Evolutionary conservation across 2,113 vertebrate genomes (phyloP).

Genomic region (Glareola pratincola): DNA sequence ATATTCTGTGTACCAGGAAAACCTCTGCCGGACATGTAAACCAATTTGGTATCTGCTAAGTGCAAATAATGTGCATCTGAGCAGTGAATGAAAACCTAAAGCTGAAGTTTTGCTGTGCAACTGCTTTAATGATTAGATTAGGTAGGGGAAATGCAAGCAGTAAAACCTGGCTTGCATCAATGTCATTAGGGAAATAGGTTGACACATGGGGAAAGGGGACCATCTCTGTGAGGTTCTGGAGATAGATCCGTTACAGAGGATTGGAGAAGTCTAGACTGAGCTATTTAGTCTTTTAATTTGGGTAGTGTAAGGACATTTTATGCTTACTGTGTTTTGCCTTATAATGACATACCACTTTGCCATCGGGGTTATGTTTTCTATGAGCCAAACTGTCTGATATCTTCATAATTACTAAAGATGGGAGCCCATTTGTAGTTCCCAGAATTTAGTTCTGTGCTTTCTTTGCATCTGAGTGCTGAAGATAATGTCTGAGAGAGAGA

Average conservation of each 20-base stretch:
- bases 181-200: neutral
- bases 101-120: neutral
- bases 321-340: neutral
- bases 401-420: neutral
- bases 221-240: neutral
- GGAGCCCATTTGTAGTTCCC: neutral
- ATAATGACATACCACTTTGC: neutral
- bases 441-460: neutral
- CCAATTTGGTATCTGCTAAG: neutral
- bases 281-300: slow-evolving; percentile 12
- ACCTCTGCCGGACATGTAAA: neutral
- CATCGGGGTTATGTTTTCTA: neutral
- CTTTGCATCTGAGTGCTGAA: neutral
- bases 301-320: neutral
- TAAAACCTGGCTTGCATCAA: neutral
- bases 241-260: neutral
- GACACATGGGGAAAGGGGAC: neutral
- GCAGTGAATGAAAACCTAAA: neutral
- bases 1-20: neutral
- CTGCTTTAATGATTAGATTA: neutral
- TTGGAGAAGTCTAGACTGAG: neutral
- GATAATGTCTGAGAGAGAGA: neutral
- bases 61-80: neutral
- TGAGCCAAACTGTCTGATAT: neutral
- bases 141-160: accelerated